These are phyloP conservation scores for Peucedramus taeniatus DNA, from an alignment of 2,113 vertebrate species.

Conservation along the genomic window DNA sequence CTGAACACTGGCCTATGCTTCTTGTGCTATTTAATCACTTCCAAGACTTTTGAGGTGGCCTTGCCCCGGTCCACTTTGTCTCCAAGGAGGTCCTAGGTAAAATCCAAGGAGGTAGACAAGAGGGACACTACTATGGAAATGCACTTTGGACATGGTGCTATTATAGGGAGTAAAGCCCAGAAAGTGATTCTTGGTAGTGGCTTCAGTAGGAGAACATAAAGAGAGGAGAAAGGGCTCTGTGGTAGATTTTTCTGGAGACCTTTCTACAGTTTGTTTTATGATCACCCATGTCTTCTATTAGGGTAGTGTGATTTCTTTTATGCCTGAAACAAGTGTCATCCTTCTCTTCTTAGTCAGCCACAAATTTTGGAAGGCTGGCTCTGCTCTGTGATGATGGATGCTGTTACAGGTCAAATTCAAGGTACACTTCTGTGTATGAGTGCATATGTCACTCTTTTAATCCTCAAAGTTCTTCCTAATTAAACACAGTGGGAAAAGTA, in stretches of 20 bases:
- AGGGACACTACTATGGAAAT: neutral
- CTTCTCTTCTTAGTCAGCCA: neutral
- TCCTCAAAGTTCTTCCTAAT: neutral
- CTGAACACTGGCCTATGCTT: neutral
- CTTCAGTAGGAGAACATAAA: neutral
- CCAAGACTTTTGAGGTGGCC: neutral
- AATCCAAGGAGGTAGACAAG: neutral
- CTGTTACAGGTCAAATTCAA: neutral
- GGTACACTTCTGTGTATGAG: neutral
- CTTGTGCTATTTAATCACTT: neutral
- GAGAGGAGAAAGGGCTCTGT: neutral
- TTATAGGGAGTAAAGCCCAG: neutral
- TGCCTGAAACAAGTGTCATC: neutral
- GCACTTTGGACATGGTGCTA: accelerated
- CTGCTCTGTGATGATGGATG: neutral
- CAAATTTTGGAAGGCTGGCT: neutral
- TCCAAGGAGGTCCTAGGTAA: neutral
- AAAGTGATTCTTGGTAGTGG: neutral
- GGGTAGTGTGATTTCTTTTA: neutral
- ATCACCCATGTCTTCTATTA: neutral
- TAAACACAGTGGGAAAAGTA: neutral
- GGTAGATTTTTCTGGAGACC: neutral
- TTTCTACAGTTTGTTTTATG: neutral
- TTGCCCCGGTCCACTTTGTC: neutral
- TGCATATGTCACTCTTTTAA: neutral